Conservation (phyloP, 2,113 vertebrate species). For the Malurus elegans region DNA sequence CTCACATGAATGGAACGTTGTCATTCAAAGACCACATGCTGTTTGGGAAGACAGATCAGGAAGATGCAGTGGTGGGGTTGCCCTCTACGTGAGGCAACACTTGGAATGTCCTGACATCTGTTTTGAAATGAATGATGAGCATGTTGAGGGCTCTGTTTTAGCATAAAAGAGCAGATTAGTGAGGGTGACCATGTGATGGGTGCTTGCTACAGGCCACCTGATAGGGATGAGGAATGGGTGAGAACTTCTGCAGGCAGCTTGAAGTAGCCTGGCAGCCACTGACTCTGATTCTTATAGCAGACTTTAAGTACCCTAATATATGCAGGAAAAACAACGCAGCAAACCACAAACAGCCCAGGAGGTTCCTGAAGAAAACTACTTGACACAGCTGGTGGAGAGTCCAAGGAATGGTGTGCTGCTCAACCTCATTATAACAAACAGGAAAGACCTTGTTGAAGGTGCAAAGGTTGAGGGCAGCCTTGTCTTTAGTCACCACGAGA, state of each 20-base stretch:
- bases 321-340: neutral
- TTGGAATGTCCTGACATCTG: neutral
- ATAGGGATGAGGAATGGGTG: neutral
- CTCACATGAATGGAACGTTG: neutral
- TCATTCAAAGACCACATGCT: neutral
- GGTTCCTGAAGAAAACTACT: neutral
- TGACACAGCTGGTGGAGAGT: neutral
- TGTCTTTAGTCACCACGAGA: neutral
- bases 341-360: neutral
- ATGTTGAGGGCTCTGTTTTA: fast-evolving
- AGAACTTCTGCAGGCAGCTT: neutral
- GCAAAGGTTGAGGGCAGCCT: neutral
- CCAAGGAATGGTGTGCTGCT: neutral
- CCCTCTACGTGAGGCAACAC: neutral
- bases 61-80: neutral
- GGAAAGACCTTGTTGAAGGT: neutral
- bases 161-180: neutral
- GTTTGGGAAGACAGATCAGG: neutral
- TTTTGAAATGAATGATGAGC: neutral
- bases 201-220: neutral
- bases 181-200: too few species aligned
- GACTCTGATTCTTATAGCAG: neutral
- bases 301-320: neutral
- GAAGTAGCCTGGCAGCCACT: neutral
- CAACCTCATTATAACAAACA: neutral